These are phyloP conservation scores for Xestia xanthographa DNA, from an alignment of 2,888 invertebrate genomes.

Conservation along the genomic window DNA sequence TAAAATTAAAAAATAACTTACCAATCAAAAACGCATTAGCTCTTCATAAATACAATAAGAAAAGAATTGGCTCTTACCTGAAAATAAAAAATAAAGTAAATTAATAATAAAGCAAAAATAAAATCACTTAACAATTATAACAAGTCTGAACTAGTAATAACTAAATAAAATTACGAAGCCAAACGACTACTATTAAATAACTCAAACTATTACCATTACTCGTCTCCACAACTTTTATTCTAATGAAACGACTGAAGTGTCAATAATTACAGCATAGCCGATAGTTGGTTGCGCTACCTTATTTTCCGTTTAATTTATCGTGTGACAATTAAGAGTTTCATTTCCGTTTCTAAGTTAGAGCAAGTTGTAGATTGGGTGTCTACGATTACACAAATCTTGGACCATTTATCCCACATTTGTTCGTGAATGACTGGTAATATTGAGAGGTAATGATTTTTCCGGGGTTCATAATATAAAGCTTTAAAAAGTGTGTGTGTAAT, in stretches of 20 bases:
- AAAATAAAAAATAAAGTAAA: slow-evolving; percentile 11
- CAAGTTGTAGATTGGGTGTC: slow-evolving; percentile 6
- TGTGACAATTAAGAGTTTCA: slow-evolving; percentile 47
- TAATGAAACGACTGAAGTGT: slow-evolving; percentile 29
- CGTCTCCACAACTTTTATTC: slow-evolving; percentile 12
- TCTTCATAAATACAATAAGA: neutral
- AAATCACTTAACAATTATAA: neutral
- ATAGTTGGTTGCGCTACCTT: slow-evolving; percentile 36
- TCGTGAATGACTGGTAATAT: neutral
- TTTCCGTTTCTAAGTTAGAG: slow-evolving; percentile 50
- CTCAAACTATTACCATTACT: slow-evolving; percentile 2
- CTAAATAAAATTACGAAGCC: slow-evolving; percentile 7
- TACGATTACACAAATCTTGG: slow-evolving; percentile 1
- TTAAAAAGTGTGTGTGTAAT: neutral
- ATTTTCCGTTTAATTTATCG: slow-evolving; percentile 37
- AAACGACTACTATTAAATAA: slow-evolving; percentile 14
- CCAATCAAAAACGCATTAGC: neutral
- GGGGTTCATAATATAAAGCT: neutral
- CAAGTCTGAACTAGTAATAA: neutral
- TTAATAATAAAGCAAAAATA: slow-evolving; percentile 1
- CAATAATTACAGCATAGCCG: slow-evolving; percentile 32
- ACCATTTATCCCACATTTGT: slow-evolving; percentile 12
- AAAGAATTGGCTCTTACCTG: slow-evolving; percentile 23
- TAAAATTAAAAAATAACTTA: too few species aligned
- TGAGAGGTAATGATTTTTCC: neutral